Evolutionary conservation across 2,797 vertebrate species (phyloP).

Genomic region (Trachops cirrhosus): DNA sequence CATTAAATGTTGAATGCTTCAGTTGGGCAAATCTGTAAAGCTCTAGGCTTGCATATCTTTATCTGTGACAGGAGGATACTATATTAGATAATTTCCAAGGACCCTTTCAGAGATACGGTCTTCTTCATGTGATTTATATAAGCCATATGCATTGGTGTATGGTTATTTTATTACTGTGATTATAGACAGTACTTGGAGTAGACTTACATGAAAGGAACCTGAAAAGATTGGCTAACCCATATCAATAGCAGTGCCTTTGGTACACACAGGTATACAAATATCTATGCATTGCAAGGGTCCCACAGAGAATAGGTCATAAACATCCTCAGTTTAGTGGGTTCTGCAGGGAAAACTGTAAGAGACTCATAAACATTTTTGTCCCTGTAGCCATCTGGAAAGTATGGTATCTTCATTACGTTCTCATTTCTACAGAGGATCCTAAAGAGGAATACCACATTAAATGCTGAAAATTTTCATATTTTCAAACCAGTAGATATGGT

Average conservation of each 20-base stretch:
- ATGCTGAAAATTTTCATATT: not conserved
- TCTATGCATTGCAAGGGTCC: not conserved
- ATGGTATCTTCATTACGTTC: not conserved
- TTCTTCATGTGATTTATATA: not conserved
- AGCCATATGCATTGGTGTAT: not conserved
- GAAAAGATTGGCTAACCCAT: not conserved
- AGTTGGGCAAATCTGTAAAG: not conserved
- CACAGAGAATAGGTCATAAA: constrained; percentile 24
- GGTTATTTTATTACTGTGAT: not conserved
- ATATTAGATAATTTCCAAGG: not conserved
- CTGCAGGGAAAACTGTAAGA: constrained; percentile 27
- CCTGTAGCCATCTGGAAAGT: constrained; percentile 47
- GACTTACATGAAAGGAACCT: not conserved
- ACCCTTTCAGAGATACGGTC: not conserved
- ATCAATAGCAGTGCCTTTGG: not conserved
- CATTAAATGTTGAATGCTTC: not conserved
- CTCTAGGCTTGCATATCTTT: not conserved
- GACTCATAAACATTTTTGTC: constrained; percentile 43
- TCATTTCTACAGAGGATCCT: not conserved
- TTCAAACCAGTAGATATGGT: not conserved
- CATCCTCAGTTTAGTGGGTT: constrained; percentile 24
- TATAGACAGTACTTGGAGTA: not conserved
- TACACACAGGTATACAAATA: not conserved
- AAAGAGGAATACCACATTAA: not conserved
- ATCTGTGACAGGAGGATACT: not conserved